Percentiles rank a stretch among this genome's conserved stretches.
These are phyloP conservation scores for Zaprionus africanus DNA, from an alignment of 1,140 invertebrate species.

Conservation along the genomic window DNA sequence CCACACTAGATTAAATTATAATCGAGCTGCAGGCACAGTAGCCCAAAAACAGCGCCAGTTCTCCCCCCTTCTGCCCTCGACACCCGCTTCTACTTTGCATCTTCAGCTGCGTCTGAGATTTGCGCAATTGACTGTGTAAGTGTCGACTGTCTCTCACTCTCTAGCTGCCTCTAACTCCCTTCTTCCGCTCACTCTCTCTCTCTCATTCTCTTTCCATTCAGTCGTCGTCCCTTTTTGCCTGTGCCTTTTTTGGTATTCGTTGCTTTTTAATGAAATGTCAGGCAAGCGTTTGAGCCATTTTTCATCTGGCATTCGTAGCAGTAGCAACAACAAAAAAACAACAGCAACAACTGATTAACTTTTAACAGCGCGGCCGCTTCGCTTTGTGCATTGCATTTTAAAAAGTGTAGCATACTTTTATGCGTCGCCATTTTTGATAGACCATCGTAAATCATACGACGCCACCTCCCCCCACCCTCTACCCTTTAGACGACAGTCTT, in stretches of 20 bases:
- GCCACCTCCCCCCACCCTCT: background rate
- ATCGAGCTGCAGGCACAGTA: constrained; percentile 61
- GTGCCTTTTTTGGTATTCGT: constrained; percentile 26
- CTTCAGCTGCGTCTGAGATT: constrained; percentile 66
- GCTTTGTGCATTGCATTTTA: constrained; percentile 56
- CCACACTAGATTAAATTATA: constrained; percentile 82
- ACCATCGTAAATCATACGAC: constrained; percentile 73
- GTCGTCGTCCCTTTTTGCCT: constrained; percentile 12
- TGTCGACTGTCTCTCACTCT: constrained; percentile 46
- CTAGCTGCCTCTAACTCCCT: background rate
- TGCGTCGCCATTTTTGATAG: constrained; percentile 68
- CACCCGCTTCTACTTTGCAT: constrained; percentile 30
- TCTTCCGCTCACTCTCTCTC: constrained; percentile 2
- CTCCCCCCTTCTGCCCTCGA: background rate
- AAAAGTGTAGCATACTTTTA: constrained; percentile 59
- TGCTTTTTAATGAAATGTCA: constrained; percentile 77
- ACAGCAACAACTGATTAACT: constrained; percentile 70
- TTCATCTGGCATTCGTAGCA: constrained; percentile 55
- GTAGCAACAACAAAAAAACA: constrained; percentile 27
- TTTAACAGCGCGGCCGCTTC: constrained; percentile 64
- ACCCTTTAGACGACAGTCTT: background rate
- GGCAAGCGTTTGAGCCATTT: constrained; percentile 63
- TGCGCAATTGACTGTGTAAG: constrained; percentile 78
- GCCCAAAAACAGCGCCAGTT: constrained; percentile 6
- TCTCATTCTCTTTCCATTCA: constrained; percentile 12